Evolutionary conservation across 2,888 invertebrate species (phyloP), one percentile per base, ranked within the genome.

Genomic region (Habroteleia sp.): DNA sequence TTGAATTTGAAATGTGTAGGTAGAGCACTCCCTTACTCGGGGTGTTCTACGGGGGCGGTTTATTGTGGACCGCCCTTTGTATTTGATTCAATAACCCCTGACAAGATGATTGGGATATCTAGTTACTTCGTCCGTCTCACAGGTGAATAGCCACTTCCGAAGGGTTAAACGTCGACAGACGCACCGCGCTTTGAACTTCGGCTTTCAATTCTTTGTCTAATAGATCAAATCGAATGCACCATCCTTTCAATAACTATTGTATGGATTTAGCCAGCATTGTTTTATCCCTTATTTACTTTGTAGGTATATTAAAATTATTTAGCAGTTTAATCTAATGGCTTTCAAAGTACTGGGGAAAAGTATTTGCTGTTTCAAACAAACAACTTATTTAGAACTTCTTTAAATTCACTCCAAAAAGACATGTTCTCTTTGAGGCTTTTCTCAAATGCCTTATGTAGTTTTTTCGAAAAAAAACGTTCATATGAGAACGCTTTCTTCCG

Each of bases 91-190:
- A 84, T 83, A 81, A 86, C 77, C 82, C 81, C 77, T 85, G 86
- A 86, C 86, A 85, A 84, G 84, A 86, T 86, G 85, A 86, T 86
- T 86, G 84, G 82, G 80, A 78, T 85, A 85, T 86, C 85, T 80
- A 80, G 79, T 82, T 85, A 79, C 84, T 52, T 80, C 84, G 48
- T 56, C 68, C 77, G 77, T 75, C 77, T 79, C 76, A 78, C 85
- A 85, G 83, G 85, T 85, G 85, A 83, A 84, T 80, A 75, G 75
- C 75, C 60, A 76, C 74, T 78, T 75, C 76, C 74, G 74, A 74
- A 76, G 78, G 79, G 81, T 83, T 81, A 80, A 83, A 82, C 78
- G 74, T 79, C 77, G 78, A 79, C 80, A 81, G 80, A 81, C 54
- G 62, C 10, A 27, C 41, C 54, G 62, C 60, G 41, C 41, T 44